A percentile compares a stretch with the other conserved stretches of the same genome.
Evolutionary conservation across 2,113 vertebrate genomes (phyloP).

Genomic region (Hyperoodon ampullatus): DNA sequence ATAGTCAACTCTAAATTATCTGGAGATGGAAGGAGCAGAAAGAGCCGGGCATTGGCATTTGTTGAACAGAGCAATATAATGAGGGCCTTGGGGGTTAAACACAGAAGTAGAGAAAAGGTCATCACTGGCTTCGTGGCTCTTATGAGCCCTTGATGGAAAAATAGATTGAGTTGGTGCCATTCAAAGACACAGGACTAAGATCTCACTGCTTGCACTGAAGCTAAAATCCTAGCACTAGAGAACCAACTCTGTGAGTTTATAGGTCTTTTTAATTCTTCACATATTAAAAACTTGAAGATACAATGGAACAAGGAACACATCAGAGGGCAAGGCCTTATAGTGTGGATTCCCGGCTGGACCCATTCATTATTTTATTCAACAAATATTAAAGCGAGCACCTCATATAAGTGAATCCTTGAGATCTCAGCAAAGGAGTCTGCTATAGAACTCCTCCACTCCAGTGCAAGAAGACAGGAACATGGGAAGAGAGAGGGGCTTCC

Average conservation of each 20-base stretch:
- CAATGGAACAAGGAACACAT: neutral
- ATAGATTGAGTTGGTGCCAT: constrained; percentile 35
- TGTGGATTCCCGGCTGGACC: neutral
- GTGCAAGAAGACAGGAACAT: neutral
- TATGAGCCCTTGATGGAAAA: constrained; percentile 54
- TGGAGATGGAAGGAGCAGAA: constrained; percentile 10
- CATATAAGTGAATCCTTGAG: neutral
- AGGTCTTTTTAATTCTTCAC: constrained; percentile 30
- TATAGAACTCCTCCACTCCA: neutral
- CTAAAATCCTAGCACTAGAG: neutral
- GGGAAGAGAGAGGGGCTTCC: neutral
- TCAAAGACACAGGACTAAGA: constrained; percentile 1
- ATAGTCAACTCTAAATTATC: constrained; percentile 50
- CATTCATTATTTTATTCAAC: neutral
- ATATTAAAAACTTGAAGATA: neutral
- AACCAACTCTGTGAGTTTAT: neutral
- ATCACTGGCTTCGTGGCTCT: neutral
- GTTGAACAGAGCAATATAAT: constrained; percentile 51
- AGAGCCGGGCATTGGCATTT: constrained; percentile 41
- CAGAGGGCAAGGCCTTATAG: neutral
- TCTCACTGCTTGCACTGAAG: neutral
- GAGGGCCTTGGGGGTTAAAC: constrained; percentile 53
- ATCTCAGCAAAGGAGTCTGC: neutral
- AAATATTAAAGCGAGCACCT: neutral
- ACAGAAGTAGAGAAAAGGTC: constrained; percentile 36